A percentile compares a stretch with the other conserved stretches of the same genome.
phyloP scores from a whole-genome alignment of 2,888 invertebrate genomes.

The Lymantria dispar region DNA sequence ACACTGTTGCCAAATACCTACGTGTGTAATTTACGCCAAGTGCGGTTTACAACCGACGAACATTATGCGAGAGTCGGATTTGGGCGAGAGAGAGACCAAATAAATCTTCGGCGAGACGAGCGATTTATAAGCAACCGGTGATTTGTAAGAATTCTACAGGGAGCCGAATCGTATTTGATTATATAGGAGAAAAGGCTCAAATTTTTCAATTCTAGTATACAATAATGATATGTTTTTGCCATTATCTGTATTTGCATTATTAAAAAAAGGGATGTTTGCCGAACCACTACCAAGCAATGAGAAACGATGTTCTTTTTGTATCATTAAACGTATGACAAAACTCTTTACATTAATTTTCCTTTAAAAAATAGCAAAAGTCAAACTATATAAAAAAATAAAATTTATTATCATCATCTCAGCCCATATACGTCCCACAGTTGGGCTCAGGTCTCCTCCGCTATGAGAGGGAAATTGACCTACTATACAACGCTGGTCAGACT shows the following conservation, averaged over 20 bases:
- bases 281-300: too few species aligned
- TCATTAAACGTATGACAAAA: too few species aligned
- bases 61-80: conserved; percentile 38
- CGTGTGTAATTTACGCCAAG: conserved; percentile 63
- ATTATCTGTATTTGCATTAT: not conserved
- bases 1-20: conserved; percentile 63
- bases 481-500: too few species aligned
- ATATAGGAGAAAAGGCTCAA: conserved; percentile 51
- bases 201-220: conserved; percentile 48
- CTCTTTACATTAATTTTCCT: too few species aligned
- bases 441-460: too few species aligned
- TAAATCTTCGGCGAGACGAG: conserved; percentile 63
- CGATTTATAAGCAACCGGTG: conserved; percentile 73
- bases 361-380: too few species aligned
- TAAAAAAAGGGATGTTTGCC: not conserved
- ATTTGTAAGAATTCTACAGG: conserved; percentile 67
- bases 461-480: too few species aligned
- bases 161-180: conserved; percentile 56
- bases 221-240: conserved; percentile 18
- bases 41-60: conserved; percentile 57
- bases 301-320: too few species aligned
- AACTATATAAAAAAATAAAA: too few species aligned
- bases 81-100: conserved; percentile 47
- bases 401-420: too few species aligned
- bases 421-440: too few species aligned